Base-by-base conservation (phyloP, 1,140 invertebrate genomes). In the Eciton burchellii region DNA sequence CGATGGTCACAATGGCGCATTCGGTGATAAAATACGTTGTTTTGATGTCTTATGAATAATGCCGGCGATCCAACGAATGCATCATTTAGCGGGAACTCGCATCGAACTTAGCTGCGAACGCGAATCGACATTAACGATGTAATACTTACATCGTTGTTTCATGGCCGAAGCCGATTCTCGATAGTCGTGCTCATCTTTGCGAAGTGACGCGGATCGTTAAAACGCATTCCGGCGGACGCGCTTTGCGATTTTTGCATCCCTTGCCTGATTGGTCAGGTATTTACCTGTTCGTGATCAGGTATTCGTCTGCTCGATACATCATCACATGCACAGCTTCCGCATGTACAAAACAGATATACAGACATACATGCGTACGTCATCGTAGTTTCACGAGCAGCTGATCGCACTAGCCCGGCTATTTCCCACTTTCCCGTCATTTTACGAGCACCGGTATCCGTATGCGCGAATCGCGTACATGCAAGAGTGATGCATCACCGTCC, bases 361-460 rank as follows among this genome's bases (percentile, higher is more conserved):
- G 41, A 54, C n/a, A 5, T 63, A 65, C 6, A 14, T 26, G 43
- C 6, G 6, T 26, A 16, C 2, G 35, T 49, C 49, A 35, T 43
- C 63, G 49, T 70, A 29, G 63, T 70, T 79, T 68, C 63, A 79
- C 63, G 47, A 56, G 2, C 6, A 62, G 47, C 16, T 77, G 62
- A 68, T 47, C 62, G 41, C 1, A 9, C 16, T 19, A 41, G 4
- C 3, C 16, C 16, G 2, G 29, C 65, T 35, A 68, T 68, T 52
- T 35, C 57, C 35, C 1, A 5, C 35, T 21, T 43, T 54, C 60
- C 35, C 16, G n/a, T 14, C 21, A 49, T n/a, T 54, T 76, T 76
- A 41, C 45, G 47, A 29, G 52, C 52, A 52, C 16, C 35, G 12
- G 29, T 21, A 35, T 19, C 12, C 21, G 73, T 41, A 65, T 63